Evolutionary conservation across 2,797 vertebrate genomes (phyloP).

Genomic region (Vespertilio murinus): DNA sequence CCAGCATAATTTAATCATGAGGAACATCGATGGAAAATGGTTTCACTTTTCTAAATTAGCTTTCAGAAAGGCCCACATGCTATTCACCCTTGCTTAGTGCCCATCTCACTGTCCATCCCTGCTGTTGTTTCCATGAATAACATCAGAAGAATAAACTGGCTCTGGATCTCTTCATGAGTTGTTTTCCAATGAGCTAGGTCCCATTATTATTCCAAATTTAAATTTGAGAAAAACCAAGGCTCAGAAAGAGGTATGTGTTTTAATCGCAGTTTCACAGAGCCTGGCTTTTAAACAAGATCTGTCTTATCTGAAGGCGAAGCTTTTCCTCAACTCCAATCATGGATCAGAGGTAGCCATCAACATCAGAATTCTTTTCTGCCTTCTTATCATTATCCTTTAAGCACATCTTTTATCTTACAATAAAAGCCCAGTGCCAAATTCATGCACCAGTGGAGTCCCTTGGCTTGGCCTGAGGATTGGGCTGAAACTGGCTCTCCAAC

Average conservation of each 20-base stretch:
- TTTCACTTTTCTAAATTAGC: conserved; percentile 1
- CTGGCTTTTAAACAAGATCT: not conserved
- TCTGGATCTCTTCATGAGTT: not conserved
- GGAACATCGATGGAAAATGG: not conserved
- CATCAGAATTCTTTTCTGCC: not conserved
- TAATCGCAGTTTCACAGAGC: not conserved
- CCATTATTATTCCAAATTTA: not conserved
- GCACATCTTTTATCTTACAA: not conserved
- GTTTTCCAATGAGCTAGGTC: not conserved
- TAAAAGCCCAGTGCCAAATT: no score
- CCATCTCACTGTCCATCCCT: no score
- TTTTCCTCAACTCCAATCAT: not conserved
- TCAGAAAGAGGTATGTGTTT: not conserved
- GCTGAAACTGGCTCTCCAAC: no score
- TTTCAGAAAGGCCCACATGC: not conserved
- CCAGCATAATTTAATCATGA: not conserved
- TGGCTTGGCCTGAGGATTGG: no score
- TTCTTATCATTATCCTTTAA: not conserved
- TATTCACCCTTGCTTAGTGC: no score
- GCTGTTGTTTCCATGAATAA: not conserved
- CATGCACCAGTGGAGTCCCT: no score
- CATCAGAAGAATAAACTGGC: not conserved
- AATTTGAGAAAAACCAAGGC: conserved; percentile 3
- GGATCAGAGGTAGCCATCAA: not conserved
- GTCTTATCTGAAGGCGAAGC: not conserved